Percentiles rank a stretch among this genome's conserved stretches.
These are phyloP conservation scores for Echinarachnius parma DNA, from an alignment of 53 echinoderm and acorn worm genomes.

Conservation along the genomic window DNA sequence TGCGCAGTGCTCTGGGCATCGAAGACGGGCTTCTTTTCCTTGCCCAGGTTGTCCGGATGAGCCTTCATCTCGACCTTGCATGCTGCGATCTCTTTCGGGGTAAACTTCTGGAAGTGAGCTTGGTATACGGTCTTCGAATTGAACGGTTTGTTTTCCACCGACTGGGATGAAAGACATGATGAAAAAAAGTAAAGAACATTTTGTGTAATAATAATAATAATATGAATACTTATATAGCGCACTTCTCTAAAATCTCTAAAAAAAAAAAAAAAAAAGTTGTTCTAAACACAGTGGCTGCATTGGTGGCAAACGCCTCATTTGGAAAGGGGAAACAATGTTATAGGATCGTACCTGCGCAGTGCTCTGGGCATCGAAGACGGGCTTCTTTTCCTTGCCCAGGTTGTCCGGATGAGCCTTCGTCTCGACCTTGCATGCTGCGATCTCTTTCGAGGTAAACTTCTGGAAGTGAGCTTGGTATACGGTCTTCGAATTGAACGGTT, in stretches of 20 bases:
- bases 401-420: constrained; percentile 65
- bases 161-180: too few relatives aligned
- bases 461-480: constrained; percentile 77
- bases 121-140: constrained; percentile 71
- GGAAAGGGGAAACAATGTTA: too few relatives aligned
- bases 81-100: constrained; percentile 44
- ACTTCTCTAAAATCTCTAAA: too few relatives aligned
- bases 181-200: too few relatives aligned
- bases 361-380: constrained; percentile 54
- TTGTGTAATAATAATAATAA: too few relatives aligned
- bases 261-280: too few relatives aligned
- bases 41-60: constrained; percentile 71
- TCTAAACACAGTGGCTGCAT: too few relatives aligned
- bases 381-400: constrained; percentile 49
- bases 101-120: constrained; percentile 62
- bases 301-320: too few relatives aligned
- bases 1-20: constrained; percentile 77
- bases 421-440: constrained; percentile 52
- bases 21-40: constrained; percentile 43
- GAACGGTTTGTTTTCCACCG: constrained; percentile 53
- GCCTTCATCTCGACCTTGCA: constrained; percentile 54
- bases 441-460: constrained; percentile 51
- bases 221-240: too few relatives aligned
- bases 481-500: constrained; percentile 68
- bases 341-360: constrained; percentile 86